These are phyloP conservation scores for Apodemia mormo DNA, from an alignment of 2,888 invertebrate species.

Conservation along the genomic window DNA sequence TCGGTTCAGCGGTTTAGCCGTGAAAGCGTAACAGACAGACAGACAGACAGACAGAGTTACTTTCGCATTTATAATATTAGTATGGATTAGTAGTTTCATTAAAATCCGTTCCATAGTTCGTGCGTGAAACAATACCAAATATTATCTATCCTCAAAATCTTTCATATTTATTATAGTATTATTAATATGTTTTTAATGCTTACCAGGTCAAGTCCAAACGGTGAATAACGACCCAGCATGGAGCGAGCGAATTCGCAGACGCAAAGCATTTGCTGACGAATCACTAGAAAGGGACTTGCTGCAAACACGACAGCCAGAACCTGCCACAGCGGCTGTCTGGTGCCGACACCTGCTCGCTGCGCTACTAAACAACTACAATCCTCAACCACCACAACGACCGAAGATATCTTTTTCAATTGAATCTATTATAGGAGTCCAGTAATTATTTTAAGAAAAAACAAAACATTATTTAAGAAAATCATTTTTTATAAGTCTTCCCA, in stretches of 20 bases:
- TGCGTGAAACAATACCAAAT: no score
- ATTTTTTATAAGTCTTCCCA: background rate
- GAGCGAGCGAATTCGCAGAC: slow-evolving; percentile 79
- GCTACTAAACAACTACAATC: slow-evolving; percentile 62
- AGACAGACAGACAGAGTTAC: no score
- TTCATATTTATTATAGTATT: no score
- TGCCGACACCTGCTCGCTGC: slow-evolving; percentile 77
- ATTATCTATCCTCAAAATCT: no score
- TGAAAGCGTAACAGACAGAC: no score
- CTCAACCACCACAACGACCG: slow-evolving; percentile 53
- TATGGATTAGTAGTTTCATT: no score
- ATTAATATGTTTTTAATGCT: background rate
- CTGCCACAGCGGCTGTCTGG: slow-evolving; percentile 61
- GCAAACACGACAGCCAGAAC: slow-evolving; percentile 43
- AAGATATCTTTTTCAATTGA: slow-evolving; percentile 85
- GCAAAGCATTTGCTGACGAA: slow-evolving; percentile 85
- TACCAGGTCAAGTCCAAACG: slow-evolving; percentile 49
- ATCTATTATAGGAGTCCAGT: slow-evolving; percentile 85
- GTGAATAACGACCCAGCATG: slow-evolving; percentile 60
- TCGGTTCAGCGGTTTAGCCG: no score
- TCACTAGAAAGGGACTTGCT: slow-evolving; percentile 81
- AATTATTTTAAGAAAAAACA: slow-evolving; percentile 31
- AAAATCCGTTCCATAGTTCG: no score
- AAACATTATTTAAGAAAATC: no score
- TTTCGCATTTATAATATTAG: no score